These are phyloP conservation scores for Melanchra persicariae DNA, from an alignment of 2,888 invertebrate species.

Conservation along the genomic window DNA sequence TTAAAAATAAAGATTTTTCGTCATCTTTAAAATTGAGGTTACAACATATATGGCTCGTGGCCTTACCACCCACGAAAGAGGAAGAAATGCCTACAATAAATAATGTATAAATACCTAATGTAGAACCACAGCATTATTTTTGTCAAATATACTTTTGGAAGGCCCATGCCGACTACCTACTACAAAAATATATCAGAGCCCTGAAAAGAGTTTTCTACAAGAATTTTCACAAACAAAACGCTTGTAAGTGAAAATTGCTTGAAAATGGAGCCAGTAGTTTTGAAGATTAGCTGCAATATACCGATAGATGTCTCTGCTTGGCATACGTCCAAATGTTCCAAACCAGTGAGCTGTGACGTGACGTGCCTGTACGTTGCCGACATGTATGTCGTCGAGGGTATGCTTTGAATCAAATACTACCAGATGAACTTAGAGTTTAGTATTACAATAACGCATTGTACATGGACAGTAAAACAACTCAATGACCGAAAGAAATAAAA, in stretches of 20 bases:
- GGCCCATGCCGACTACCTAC: background rate
- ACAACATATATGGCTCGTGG: constrained; percentile 3
- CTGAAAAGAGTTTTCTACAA: background rate
- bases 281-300: constrained; percentile 11
- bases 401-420: background rate
- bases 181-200: background rate
- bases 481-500: background rate
- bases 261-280: background rate
- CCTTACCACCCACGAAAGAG: constrained; percentile 7
- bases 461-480: background rate
- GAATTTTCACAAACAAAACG: background rate
- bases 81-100: constrained; percentile 29
- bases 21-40: constrained; percentile 12
- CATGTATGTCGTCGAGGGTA: background rate
- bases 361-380: background rate
- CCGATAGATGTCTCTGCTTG: constrained; percentile 54
- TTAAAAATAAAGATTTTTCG: constrained; percentile 6
- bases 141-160: background rate
- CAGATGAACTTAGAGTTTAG: background rate
- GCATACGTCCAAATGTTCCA: constrained; percentile 23
- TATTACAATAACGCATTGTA: background rate
- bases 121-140: background rate
- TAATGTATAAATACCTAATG: background rate
- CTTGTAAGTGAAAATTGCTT: background rate
- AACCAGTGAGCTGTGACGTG: constrained; percentile 7